A percentile compares a stretch with the other conserved stretches of the same genome.
Evolutionary conservation across 2,888 invertebrate species (phyloP).

Genomic region (Mesorhabditis sp.): DNA sequence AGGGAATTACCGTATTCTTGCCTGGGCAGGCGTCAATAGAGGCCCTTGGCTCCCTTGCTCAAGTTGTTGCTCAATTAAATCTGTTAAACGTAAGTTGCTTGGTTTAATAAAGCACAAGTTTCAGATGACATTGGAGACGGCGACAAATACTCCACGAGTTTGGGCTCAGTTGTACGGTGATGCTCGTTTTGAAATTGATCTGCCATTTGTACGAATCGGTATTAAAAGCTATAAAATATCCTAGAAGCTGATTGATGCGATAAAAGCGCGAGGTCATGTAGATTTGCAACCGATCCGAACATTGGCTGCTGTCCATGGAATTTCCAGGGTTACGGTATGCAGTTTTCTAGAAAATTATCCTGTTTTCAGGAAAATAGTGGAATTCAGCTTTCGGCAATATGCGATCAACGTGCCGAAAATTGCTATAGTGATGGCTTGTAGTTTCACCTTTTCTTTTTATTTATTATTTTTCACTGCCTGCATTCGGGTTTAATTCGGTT

Average conservation of each 20-base stretch:
- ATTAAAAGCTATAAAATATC: neutral
- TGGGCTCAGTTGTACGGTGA: neutral
- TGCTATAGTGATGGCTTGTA: neutral
- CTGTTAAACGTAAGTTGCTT: neutral
- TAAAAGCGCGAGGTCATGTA: neutral
- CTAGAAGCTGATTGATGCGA: neutral
- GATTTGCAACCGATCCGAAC: neutral
- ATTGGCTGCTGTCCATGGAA: constrained; percentile 2
- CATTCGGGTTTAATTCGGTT: no score
- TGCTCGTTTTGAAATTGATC: neutral
- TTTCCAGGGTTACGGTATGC: neutral
- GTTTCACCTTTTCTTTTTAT: neutral
- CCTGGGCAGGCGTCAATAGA: neutral
- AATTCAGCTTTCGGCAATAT: neutral
- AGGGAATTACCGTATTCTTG: neutral
- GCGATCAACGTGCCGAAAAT: neutral
- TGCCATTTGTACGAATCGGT: neutral
- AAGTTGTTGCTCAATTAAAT: neutral
- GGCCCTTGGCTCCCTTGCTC: neutral
- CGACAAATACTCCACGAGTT: neutral
- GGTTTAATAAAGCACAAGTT: neutral
- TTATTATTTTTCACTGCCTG: neutral
- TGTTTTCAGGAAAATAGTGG: neutral
- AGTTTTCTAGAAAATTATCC: neutral
- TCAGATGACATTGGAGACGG: neutral